Evolutionary conservation across 2,888 invertebrate species (phyloP), one percentile per base, ranked within the genome.

Genomic region (Nasonovia ribisnigri): DNA sequence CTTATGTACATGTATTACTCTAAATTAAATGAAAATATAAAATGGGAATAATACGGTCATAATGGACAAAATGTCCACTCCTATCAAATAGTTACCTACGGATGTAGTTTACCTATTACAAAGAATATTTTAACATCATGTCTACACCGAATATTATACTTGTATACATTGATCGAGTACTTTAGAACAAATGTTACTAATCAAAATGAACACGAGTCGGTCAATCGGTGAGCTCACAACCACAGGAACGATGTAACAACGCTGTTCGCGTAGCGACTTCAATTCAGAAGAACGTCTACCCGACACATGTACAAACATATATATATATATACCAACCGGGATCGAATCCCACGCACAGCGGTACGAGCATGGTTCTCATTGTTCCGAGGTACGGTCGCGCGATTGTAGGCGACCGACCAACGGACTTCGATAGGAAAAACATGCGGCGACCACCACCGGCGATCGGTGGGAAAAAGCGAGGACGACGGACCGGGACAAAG

Each of bases 101-200:
- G 36, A 20, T 67, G n/a, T 6, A 36, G 6, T n/a, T 13, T 16
- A 46, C 46, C 46, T 46, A 67, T 5, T 13, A 77, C 77, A 20
- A 36, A 36, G 36, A 77, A 77, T 77, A 77, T 36, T 77, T 16
- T 20, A 77, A 36, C 36, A 36, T 36, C 16, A 16, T 16, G 36
- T 36, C 20, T 77, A 36, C 36, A 77, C 77, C 77, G 20, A 16
- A 77, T 77, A 36, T 20, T 77, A 29, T 88, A 46, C 67, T 46
- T 90, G n/a, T 46, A 90, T 90, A 90, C 67, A 90, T 90, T 90
- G 90, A 90, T 90, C n/a, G 48, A 90, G 90, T 90, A 90, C 90
- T 90, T 89, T n/a, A 89, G 3, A 60, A 67, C 67, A 90, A 46
- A 48, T 67, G 29, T 90, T 90, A 90, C 90, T 90, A 67, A 90